Base-by-base conservation (phyloP, 1,140 invertebrate species). In the Sycophaga agraensis region DNA sequence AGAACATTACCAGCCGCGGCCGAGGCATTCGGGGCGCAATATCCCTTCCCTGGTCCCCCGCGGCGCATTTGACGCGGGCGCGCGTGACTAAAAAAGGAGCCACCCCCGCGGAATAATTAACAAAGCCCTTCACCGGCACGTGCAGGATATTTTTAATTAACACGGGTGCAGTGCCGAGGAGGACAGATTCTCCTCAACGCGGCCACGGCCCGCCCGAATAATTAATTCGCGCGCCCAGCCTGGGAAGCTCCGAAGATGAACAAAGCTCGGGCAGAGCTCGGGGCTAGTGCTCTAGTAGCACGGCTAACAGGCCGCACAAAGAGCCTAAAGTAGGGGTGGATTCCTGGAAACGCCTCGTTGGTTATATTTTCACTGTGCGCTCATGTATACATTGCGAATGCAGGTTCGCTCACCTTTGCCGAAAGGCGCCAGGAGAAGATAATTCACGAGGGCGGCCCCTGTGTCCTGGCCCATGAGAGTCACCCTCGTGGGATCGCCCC, bases 401-500 rank as follows among this genome's bases (percentile, higher is more conserved):
- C n/a, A n/a, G n/a, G n/a, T n/a, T n/a, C 11, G 21, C 80, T 56
- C 74, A 88, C 87, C 87, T 83, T 88, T 88, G 16, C 87, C 86
- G 35, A 85, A 84, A 1, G 89, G 89, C 39, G 90, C 85, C 54
- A 93, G 82, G 63, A 93, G 85, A 42, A 95, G 81, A n/a, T 94
- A 82, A 80, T 94, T 93, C 54, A 89, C 91, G 16, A 93, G 82
- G 1, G 91, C 90, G 2, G 93, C 93, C 4, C 92, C 94, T 2
- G 90, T 89, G 43, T 90, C 90, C 73, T 95, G 91, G 4, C 93
- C 94, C 67, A 93, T 84, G n/a, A 96, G 73, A 5, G 93, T 94
- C 26, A 96, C 86, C 39, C 91, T 84, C 8, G 83, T 80, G 0
- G 89, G 85, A 80, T 96, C 92, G 0, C 91, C 92, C 22, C 89